phyloP scores from a whole-genome alignment of 1,140 invertebrate genomes.

The Drosophila nannoptera region DNA sequence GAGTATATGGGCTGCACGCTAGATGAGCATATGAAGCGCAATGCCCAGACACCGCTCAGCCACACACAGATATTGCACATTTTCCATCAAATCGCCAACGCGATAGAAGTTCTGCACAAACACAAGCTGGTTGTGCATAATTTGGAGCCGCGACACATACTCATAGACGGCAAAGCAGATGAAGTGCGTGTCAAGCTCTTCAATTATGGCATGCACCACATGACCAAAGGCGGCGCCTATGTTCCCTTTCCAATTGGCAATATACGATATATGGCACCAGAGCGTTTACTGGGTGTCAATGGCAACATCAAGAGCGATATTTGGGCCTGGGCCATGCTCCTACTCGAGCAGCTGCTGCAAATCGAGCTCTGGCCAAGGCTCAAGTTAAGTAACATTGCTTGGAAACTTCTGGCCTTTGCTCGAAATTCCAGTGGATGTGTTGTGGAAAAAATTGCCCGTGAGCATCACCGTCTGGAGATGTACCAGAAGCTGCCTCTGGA shows the following conservation, averaged over 20 bases:
- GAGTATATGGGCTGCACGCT: constrained; percentile 89
- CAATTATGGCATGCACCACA: constrained; percentile 95
- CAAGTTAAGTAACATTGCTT: constrained; percentile 86
- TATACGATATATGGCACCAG: constrained; percentile 91
- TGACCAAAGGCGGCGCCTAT: constrained; percentile 84
- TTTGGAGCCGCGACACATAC: constrained; percentile 90
- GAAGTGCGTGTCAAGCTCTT: constrained; percentile 87
- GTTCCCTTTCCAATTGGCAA: constrained; percentile 94
- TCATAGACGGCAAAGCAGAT: constrained; percentile 82
- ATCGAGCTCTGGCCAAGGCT: constrained; percentile 85
- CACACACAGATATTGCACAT: constrained; percentile 82
- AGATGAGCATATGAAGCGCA: constrained; percentile 73
- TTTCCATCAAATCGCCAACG: constrained; percentile 85
- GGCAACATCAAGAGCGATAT: constrained; percentile 89
- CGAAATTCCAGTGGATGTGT: constrained; percentile 83
- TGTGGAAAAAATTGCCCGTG: constrained; percentile 87
- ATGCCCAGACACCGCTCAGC: constrained; percentile 79
- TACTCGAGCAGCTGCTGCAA: constrained; percentile 87
- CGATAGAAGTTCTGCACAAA: constrained; percentile 86
- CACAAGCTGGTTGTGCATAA: constrained; percentile 88
- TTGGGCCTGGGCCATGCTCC: constrained; percentile 94
- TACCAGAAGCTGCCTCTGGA: constrained; percentile 80
- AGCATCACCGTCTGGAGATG: constrained; percentile 85
- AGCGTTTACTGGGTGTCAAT: constrained; percentile 85
- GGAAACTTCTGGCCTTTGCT: constrained; percentile 87